Conservation (phyloP, 2,888 invertebrate species). For the Polylopha cassiicola region DNA sequence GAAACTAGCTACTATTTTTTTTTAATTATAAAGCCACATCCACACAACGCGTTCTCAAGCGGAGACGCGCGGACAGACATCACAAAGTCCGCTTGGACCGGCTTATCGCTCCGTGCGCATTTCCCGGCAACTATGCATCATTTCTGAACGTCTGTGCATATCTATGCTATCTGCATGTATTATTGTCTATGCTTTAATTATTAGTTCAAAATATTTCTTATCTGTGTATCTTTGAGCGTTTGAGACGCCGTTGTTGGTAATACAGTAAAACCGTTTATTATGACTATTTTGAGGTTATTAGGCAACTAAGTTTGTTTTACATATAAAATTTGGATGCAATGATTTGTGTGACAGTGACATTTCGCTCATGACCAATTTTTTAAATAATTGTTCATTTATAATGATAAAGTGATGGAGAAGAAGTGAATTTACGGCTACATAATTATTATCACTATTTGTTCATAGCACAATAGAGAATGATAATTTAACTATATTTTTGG, state of each 20-base stretch:
- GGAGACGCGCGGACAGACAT: slow-evolving; percentile 73
- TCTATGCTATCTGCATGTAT: slow-evolving; percentile 17
- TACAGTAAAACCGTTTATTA: too few relatives aligned
- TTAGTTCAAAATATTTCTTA: too few relatives aligned
- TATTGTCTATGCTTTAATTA: slow-evolving; percentile 23
- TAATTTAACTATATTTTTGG: too few relatives aligned
- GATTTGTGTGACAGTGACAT: slow-evolving; percentile 10
- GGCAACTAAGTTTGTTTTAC: not conserved
- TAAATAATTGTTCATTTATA: too few relatives aligned
- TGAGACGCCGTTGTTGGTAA: too few relatives aligned
- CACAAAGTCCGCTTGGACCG: slow-evolving; percentile 71
- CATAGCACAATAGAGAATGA: too few relatives aligned
- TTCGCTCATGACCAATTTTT: too few relatives aligned
- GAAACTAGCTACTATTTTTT: not conserved
- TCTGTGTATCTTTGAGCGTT: too few relatives aligned
- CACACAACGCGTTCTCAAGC: slow-evolving; percentile 32
- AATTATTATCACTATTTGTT: too few relatives aligned
- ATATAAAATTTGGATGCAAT: slow-evolving; percentile 5
- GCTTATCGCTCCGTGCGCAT: slow-evolving; percentile 72
- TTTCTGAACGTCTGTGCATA: slow-evolving; percentile 31
- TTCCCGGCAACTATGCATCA: slow-evolving; percentile 71
- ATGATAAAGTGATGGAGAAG: too few relatives aligned
- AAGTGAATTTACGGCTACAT: too few relatives aligned
- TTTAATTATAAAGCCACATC: slow-evolving; percentile 32
- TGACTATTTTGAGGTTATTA: too few relatives aligned